Base-by-base conservation (phyloP, 2,113 vertebrate species). In the Anolis carolinensis region DNA sequence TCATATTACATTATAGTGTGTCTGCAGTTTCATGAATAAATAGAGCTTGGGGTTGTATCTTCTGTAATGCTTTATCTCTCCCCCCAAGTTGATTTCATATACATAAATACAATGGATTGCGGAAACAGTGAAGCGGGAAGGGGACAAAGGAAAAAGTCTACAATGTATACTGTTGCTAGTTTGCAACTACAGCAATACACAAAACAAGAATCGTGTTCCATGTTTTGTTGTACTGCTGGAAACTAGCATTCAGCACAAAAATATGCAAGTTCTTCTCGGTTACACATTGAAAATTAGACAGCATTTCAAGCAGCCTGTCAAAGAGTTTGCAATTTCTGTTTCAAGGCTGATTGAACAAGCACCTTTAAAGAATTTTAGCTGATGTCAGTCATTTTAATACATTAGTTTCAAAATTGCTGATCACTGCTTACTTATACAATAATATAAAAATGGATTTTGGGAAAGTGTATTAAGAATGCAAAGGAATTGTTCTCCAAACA, bases 271-370 rank as follows among this genome's bases (percentile, higher is more conserved):
- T 36, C 50, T 70, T 84, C 21, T 50, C 89, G 44, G 71, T 88
- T 84, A 18, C 59, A 83, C 25, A 89, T 21, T 30, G 21, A 74
- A 23, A 48, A 72, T 50, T 74, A 87, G 70, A n/a, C 4, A 74
- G 82, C 63, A 72, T 89, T 71, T 73, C 82, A 80, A 44, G 21
- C 2, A 76, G 79, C 34, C 72, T 90, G 74, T 70, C 79, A 80
- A 36, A n/a, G 5, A 50, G 62, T 0, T 0, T 21, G 30, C 27
- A 62, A 30, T 27, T 76, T 44, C 36, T 86, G 75, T 36, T 88
- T 89, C 80, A 30, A 82, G 25, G 73, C 16, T 83, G 63, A 87
- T 79, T 55, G 52, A 89, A 74, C 21, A 70, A 73, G 20, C 65
- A 10, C 27, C 39, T 71, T 14, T 48, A 23, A 9, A 10, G 34